Evolutionary conservation across 2,113 vertebrate species (phyloP).

Genomic region (Cyrtonyx montezumae): DNA sequence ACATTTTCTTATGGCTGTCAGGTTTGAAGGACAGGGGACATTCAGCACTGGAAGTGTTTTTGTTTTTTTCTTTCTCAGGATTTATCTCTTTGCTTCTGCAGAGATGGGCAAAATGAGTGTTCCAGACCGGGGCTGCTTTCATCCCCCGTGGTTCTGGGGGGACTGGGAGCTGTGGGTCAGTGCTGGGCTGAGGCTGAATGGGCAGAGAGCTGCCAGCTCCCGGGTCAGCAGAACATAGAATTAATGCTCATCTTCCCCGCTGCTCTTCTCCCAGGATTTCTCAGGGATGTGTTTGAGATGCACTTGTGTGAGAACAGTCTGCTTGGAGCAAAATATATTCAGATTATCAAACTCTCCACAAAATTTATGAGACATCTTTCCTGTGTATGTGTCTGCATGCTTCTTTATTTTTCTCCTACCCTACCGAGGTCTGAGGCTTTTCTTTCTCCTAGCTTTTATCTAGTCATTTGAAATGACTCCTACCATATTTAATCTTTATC

Average conservation of each 20-base stretch:
- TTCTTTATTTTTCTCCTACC: not conserved
- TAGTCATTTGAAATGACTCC: conserved; percentile 73
- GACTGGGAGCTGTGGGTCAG: not conserved
- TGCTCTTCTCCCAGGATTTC: not conserved
- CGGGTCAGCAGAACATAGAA: conserved; percentile 21
- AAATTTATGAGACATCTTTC: not conserved
- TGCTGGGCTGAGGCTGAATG: not conserved
- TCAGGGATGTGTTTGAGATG: not conserved
- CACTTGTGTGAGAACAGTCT: not conserved
- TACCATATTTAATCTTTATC: conserved; percentile 80
- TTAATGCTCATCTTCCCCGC: not conserved
- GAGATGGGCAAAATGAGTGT: too few species aligned
- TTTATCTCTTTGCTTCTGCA: not conserved
- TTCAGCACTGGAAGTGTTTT: not conserved
- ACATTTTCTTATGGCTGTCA: not conserved
- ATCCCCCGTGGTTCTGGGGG: not conserved
- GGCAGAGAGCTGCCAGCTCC: conserved; percentile 24
- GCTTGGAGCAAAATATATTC: not conserved
- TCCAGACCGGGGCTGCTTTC: not conserved
- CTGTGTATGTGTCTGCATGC: not conserved
- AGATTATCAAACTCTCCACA: not conserved
- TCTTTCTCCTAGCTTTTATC: conserved; percentile 74
- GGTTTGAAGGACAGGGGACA: not conserved
- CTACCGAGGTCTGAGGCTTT: conserved; percentile 54
- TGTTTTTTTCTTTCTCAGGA: not conserved